These are phyloP conservation scores for Chrysocyon brachyurus DNA, from an alignment of 2,797 vertebrate species.

Conservation along the genomic window DNA sequence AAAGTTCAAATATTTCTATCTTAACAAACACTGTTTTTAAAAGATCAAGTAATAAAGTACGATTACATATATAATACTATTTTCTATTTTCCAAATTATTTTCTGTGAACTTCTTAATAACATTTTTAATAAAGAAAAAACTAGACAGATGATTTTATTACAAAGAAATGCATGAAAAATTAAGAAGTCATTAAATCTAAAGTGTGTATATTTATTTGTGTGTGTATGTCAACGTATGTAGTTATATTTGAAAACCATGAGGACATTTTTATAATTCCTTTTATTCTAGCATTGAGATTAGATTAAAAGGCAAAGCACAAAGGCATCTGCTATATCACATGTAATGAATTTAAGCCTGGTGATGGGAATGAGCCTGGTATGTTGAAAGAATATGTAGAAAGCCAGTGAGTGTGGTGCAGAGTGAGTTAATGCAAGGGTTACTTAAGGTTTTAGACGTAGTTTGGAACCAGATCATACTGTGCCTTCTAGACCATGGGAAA, in stretches of 20 bases:
- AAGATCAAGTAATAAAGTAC: neutral
- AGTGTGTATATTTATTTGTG: neutral
- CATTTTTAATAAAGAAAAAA: neutral
- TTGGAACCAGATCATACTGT: neutral
- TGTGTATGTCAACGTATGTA: neutral
- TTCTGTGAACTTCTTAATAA: neutral
- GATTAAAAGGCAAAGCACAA: neutral
- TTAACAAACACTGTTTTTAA: neutral
- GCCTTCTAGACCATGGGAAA: neutral
- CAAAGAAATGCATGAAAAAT: neutral
- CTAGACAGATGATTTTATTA: neutral
- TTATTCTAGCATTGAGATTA: neutral
- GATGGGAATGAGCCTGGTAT: neutral
- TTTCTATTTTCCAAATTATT: neutral
- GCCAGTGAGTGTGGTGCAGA: neutral
- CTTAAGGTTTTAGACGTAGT: neutral
- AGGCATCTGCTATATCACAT: neutral
- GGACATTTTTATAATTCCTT: neutral
- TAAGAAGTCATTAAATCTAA: neutral
- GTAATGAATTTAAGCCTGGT: neutral
- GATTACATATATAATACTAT: neutral
- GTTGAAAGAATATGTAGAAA: neutral
- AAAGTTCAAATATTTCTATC: slow-evolving; percentile 2
- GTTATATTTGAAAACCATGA: neutral
- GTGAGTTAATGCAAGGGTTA: neutral